These are phyloP conservation scores for Lepidocolaptes lacrymiger DNA, from an alignment of 2,797 vertebrate species.

Conservation along the genomic window DNA sequence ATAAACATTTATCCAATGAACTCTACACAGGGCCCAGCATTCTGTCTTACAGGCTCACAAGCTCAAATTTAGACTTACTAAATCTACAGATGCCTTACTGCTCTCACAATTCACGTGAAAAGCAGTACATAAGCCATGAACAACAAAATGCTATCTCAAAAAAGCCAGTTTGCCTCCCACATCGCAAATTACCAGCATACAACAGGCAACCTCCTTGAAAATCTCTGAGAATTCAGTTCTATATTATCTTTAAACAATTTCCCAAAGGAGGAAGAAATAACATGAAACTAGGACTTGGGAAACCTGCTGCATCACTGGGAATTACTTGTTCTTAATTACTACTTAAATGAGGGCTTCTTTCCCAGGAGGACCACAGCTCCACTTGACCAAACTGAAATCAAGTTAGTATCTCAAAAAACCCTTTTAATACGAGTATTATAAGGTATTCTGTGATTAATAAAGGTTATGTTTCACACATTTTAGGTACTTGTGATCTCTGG, in stretches of 20 bases:
- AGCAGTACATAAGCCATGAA: not conserved
- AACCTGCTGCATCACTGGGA: not conserved
- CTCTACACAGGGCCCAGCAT: not conserved
- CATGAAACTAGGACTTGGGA: not conserved
- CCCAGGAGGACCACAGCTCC: not conserved
- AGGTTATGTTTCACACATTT: not conserved
- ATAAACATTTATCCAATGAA: not conserved
- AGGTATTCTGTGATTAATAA: not conserved
- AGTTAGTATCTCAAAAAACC: not conserved
- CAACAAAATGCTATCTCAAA: not conserved
- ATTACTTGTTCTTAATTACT: not conserved
- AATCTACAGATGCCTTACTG: not conserved
- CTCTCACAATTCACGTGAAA: not conserved
- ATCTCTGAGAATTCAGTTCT: not conserved
- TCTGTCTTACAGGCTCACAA: not conserved
- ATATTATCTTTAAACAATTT: not conserved
- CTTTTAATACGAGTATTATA: not conserved
- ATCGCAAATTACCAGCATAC: not conserved
- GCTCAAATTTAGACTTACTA: not conserved
- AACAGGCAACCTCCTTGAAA: not conserved
- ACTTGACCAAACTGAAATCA: not conserved
- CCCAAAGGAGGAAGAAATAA: not conserved
- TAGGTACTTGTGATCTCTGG: not conserved
- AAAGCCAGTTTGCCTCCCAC: not conserved
- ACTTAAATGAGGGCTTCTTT: not conserved